Evolutionary conservation across 2,113 vertebrate species (phyloP).

Genomic region (Natator depressus): DNA sequence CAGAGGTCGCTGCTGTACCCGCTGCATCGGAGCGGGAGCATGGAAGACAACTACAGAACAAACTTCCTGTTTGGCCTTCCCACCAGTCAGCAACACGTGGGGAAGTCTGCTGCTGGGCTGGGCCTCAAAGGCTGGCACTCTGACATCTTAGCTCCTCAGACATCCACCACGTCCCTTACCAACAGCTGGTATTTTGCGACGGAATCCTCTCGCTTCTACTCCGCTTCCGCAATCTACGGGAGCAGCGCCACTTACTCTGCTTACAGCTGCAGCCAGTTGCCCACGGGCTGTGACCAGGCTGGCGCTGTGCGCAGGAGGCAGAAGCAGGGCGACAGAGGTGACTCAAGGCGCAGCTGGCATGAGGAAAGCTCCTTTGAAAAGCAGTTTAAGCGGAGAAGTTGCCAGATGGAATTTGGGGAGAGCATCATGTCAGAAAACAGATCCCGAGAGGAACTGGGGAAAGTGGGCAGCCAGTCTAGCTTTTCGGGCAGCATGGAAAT

Average conservation of each 20-base stretch:
- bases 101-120: constrained; percentile 75
- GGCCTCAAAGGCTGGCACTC: constrained; percentile 95
- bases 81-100: constrained; percentile 89
- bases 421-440: constrained; percentile 83
- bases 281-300: constrained; percentile 81
- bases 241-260: constrained; percentile 68
- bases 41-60: constrained; percentile 84
- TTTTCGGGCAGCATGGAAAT: constrained; percentile 98
- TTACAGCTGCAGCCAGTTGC: constrained; percentile 84
- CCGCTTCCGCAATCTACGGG: constrained; percentile 85
- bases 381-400: constrained; percentile 94
- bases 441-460: constrained; percentile 88
- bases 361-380: constrained; percentile 98
- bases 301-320: constrained; percentile 84
- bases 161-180: constrained; percentile 79
- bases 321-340: constrained; percentile 80
- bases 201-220: constrained; percentile 88
- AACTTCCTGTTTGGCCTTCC: constrained; percentile 88
- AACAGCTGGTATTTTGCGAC: constrained; percentile 91
- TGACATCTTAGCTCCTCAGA: constrained; percentile 87
- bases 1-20: constrained; percentile 74
- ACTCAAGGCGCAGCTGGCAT: constrained; percentile 94
- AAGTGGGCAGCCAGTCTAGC: constrained; percentile 87
- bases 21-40: constrained; percentile 89
- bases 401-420: constrained; percentile 97